Conservation (phyloP, 2,888 invertebrate genomes). For the Metellina segmentata region DNA sequence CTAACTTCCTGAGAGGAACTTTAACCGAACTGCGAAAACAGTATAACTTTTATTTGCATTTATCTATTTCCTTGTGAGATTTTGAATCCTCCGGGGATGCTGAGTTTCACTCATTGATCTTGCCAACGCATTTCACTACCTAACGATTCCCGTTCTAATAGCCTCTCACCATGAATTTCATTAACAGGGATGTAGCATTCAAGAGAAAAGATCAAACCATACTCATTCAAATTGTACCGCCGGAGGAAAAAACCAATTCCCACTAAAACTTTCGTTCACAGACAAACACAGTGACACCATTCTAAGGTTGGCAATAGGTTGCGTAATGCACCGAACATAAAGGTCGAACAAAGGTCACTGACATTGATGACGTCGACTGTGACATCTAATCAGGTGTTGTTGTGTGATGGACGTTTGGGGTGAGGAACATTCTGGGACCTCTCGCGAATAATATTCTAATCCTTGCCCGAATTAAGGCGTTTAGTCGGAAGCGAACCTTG, state of each 20-base stretch:
- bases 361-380: slow-evolving; percentile 56
- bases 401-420: background rate
- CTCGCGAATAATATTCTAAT: slow-evolving; percentile 13
- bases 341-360: slow-evolving; percentile 65
- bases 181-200: too few species aligned
- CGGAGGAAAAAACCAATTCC: background rate
- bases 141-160: background rate
- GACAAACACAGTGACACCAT: slow-evolving; percentile 57
- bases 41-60: too few species aligned
- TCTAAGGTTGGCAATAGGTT: slow-evolving; percentile 31
- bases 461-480: slow-evolving; percentile 59
- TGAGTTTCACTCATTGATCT: too few species aligned
- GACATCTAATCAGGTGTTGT: slow-evolving; percentile 40
- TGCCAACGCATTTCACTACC: too few species aligned
- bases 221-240: background rate
- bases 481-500: slow-evolving; percentile 51
- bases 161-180: too few species aligned
- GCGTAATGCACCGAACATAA: slow-evolving; percentile 36
- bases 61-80: too few species aligned
- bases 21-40: too few species aligned
- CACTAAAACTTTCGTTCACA: background rate
- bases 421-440: background rate
- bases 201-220: slow-evolving; percentile 1
- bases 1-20: too few species aligned
- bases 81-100: too few species aligned